Conservation (phyloP, 1,140 invertebrate species). For the Zaprionus nigranus region DNA sequence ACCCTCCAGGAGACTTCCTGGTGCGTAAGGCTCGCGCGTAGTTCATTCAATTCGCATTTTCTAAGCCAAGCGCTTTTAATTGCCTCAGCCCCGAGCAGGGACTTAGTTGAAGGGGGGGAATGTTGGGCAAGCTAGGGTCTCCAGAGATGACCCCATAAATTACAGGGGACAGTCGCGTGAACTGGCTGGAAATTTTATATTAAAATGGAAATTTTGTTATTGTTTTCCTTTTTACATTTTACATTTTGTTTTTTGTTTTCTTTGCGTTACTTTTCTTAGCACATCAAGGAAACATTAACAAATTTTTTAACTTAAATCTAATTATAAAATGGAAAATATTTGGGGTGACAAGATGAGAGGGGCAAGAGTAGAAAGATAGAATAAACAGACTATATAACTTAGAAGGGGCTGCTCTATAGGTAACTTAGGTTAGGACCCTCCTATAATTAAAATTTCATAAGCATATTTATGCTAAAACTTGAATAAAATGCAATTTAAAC, state of each 20-base stretch:
- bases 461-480: not conserved
- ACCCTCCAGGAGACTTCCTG: constrained; percentile 63
- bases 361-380: not conserved
- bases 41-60: constrained; percentile 81
- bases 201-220: constrained; percentile 59
- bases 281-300: constrained; percentile 17
- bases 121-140: not conserved
- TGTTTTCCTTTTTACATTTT: constrained; percentile 17
- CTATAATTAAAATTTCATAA: not conserved
- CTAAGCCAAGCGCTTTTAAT: constrained; percentile 58
- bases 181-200: constrained; percentile 58
- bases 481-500: not conserved
- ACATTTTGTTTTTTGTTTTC: not conserved
- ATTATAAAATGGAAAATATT: constrained; percentile 46
- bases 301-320: constrained; percentile 67
- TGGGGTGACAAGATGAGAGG: not conserved
- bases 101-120: not conserved
- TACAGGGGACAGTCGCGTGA: constrained; percentile 55
- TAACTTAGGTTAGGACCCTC: not conserved
- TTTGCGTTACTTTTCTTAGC: constrained; percentile 5
- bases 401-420: not conserved
- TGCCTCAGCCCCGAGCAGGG: constrained; percentile 24
- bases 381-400: not conserved
- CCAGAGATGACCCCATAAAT: constrained; percentile 54
- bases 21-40: constrained; percentile 65